phyloP scores from a whole-genome alignment of 2,888 invertebrate species.

The Chirona hameri region DNA sequence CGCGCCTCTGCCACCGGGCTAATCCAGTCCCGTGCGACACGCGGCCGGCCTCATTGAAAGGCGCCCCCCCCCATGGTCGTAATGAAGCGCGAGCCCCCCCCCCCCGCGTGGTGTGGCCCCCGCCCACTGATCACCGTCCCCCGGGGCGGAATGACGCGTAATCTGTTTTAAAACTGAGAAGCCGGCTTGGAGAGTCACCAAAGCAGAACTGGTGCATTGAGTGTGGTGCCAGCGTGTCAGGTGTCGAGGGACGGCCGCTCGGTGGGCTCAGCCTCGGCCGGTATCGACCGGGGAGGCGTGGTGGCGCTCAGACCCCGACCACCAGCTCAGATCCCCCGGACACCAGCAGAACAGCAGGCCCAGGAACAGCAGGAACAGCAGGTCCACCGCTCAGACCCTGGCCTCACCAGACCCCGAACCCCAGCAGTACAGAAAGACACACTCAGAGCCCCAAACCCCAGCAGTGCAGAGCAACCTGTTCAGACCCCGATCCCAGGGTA shows the following conservation, averaged over 20 bases:
- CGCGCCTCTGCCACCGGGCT: background rate
- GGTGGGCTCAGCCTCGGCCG: background rate
- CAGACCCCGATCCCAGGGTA: too few relatives aligned
- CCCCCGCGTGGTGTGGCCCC: background rate
- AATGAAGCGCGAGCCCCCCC: background rate
- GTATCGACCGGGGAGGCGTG: background rate
- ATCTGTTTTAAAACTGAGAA: conserved; percentile 27
- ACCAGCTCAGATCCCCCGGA: too few relatives aligned
- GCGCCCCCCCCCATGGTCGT: background rate
- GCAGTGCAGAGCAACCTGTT: too few relatives aligned
- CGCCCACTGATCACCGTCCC: conserved; percentile 2
- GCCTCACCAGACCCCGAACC: too few relatives aligned
- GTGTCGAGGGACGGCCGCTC: background rate
- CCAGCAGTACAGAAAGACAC: too few relatives aligned
- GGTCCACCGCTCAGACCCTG: too few relatives aligned
- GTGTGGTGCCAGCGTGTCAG: background rate
- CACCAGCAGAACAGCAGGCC: too few relatives aligned
- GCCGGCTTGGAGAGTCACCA: background rate
- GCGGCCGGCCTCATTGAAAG: background rate
- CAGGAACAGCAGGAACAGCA: too few relatives aligned
- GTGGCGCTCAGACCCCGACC: too few relatives aligned
- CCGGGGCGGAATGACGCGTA: background rate
- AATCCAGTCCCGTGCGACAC: background rate
- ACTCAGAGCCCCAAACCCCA: too few relatives aligned
- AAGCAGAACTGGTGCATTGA: background rate